Base-by-base conservation (phyloP, 2,888 invertebrate genomes). In the Cantharis rustica region DNA sequence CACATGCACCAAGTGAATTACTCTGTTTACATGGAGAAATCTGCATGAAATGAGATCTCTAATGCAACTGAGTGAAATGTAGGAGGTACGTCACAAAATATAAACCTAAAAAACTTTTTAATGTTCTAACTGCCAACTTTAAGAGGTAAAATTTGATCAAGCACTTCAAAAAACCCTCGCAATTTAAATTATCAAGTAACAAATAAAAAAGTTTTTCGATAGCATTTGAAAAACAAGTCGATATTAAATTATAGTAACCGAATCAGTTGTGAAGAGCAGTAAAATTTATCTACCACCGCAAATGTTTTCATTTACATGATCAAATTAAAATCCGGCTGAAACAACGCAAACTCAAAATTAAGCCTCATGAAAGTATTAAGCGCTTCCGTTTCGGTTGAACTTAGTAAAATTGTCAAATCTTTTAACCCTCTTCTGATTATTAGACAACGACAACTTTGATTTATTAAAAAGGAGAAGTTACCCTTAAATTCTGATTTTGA, bases 11-110 rank as follows among this genome's bases (percentile, higher is more conserved):
- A 68, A 61, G 68, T 68, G 69, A 73, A 73, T 73, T 73, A 73
- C 68, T 16, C 13, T 68, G 61, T 69, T 73, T 73, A 69, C 73
- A 63, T 61, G 68, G 73, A 61, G 68, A 73, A 73, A 73, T 73
- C 68, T 68, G 61, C 62, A 17, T 20, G 15, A 69, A 73, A 73
- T 73, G 68, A 73, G 62, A 26, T 69, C 73, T 69, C 73, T 47
- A 47, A 47, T 47, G 47, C 47, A 47, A 47, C 47, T n/a, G n/a
- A 47, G 47, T n/a, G 2, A 47, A n/a, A n/a, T 47, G 47, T 47
- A 47, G 31, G 4, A 31, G 31, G 13, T n/a, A n/a, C 3, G 31
- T 13, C 31, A 13, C 31, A 31, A 31, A 47, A 47, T 47, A 7
- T 47, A 47, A 47, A 31, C 13, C n/a, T 31, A 13, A n/a, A 47